Evolutionary conservation across 2,797 vertebrate genomes (phyloP).

Genomic region (Pachyuromys duprasi): DNA sequence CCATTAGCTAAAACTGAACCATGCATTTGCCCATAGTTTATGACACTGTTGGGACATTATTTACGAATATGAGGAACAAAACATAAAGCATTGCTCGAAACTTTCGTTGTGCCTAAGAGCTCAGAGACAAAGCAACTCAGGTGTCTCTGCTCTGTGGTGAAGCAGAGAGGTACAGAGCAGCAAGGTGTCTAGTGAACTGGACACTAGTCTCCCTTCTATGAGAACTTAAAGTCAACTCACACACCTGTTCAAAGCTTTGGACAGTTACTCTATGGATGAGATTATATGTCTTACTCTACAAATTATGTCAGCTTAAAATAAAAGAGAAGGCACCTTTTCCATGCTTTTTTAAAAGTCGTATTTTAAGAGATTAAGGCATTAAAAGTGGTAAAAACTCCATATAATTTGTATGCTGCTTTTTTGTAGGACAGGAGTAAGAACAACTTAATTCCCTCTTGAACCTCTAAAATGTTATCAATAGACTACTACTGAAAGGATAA

Average conservation of each 20-base stretch:
- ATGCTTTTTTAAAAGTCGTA: slow-evolving; percentile 20
- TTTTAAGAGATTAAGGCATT: neutral
- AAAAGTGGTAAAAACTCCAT: slow-evolving; percentile 16
- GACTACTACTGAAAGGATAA: neutral
- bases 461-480: neutral
- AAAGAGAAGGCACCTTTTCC: slow-evolving; percentile 21
- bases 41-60: neutral
- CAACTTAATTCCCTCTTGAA: neutral
- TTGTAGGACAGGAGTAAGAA: neutral
- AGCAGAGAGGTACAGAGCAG: neutral
- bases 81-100: neutral
- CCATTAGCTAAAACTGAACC: neutral
- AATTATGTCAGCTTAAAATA: neutral
- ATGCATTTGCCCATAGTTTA: neutral
- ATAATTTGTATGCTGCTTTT: neutral
- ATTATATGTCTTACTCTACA: neutral
- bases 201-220: neutral
- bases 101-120: slow-evolving; percentile 27
- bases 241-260: neutral
- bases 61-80: slow-evolving; percentile 32
- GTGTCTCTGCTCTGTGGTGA: neutral
- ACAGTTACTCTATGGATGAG: neutral
- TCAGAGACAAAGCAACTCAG: neutral
- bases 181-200: neutral
- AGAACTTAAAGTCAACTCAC: neutral